Evolutionary conservation across 2,888 invertebrate species (phyloP).

Genomic region (Rhamphomyia laevipes): DNA sequence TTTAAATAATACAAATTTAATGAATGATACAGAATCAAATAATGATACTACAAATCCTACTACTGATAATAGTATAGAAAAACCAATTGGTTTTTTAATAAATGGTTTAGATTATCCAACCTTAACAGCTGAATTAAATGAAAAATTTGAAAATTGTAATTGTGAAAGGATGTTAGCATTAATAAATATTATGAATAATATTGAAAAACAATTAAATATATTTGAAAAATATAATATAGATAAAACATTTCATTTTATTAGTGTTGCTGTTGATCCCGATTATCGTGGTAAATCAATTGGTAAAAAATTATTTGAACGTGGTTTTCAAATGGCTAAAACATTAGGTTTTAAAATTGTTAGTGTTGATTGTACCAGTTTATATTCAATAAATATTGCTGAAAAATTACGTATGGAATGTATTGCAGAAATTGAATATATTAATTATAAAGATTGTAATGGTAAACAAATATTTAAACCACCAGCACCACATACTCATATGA

Average conservation of each 20-base stretch:
- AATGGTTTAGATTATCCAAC: conserved; percentile 4
- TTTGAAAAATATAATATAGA: conserved; percentile 11
- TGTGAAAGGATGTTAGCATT: conserved; percentile 3
- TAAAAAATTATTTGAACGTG: conserved; percentile 10
- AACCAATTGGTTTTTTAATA: conserved; percentile 6
- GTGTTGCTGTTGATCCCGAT: conserved; percentile 10
- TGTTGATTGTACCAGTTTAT: conserved; percentile 15
- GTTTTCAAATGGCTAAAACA: conserved; percentile 10
- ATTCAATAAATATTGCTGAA: conserved; percentile 13
- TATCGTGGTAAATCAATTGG: conserved; percentile 15
- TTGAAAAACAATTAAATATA: conserved; percentile 11
- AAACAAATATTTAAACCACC: conserved; percentile 13
- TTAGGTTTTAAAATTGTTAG: conserved; percentile 10
- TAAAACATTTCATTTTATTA: conserved; percentile 12
- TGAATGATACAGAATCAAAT: neutral
- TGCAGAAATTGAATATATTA: conserved; percentile 10
- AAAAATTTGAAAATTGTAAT: conserved; percentile 1
- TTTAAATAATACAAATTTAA: no score
- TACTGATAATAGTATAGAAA: neutral
- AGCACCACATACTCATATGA: conserved; percentile 13
- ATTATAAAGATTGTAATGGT: conserved; percentile 13
- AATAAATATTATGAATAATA: neutral
- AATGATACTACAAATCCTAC: neutral
- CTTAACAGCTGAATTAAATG: conserved; percentile 1
- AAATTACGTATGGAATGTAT: conserved; percentile 12